A percentile compares a stretch with the other conserved stretches of the same genome.
phyloP scores from a whole-genome alignment of 2,888 invertebrate species.

The Ramazzottius varieornatus region DNA sequence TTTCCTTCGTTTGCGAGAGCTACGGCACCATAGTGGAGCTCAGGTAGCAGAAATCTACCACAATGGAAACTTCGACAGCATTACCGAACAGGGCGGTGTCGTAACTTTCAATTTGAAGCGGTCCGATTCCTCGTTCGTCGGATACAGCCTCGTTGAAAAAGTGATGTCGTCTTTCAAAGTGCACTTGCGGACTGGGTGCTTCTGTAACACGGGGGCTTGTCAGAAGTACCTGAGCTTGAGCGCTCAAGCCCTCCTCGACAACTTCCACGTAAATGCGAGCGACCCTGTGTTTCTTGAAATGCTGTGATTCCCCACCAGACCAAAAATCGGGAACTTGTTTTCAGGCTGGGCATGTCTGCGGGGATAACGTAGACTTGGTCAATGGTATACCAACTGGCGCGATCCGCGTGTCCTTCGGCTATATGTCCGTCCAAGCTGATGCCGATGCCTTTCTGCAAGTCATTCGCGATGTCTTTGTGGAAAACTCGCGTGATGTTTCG shows the following conservation, averaged over 20 bases:
- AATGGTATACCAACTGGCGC: slow-evolving; percentile 71
- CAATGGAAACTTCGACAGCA: slow-evolving; percentile 38
- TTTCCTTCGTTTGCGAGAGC: slow-evolving; percentile 32
- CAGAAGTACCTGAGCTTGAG: slow-evolving; percentile 45
- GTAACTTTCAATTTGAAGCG: slow-evolving; percentile 63
- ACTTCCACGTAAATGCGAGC: slow-evolving; percentile 40
- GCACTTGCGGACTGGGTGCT: slow-evolving; percentile 68
- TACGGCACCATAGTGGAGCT: slow-evolving; percentile 44
- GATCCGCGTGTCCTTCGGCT: slow-evolving; percentile 68
- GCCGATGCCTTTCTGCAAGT: slow-evolving; percentile 42
- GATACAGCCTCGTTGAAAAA: slow-evolving; percentile 67
- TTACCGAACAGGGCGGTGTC: slow-evolving; percentile 46
- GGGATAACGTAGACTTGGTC: slow-evolving; percentile 57
- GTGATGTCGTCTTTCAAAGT: slow-evolving; percentile 63
- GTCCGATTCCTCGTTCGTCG: slow-evolving; percentile 47
- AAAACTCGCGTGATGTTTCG: slow-evolving; percentile 7
- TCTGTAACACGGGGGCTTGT: slow-evolving; percentile 86
- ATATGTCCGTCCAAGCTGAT: slow-evolving; percentile 48
- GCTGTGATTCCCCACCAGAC: too few species aligned
- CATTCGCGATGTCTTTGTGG: slow-evolving; percentile 42
- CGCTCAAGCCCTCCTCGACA: slow-evolving; percentile 40
- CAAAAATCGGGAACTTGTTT: too few species aligned
- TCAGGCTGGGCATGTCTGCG: slow-evolving; percentile 61
- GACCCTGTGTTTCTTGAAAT: too few species aligned
- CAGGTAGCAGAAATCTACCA: slow-evolving; percentile 43